These are phyloP conservation scores for Pluvianellus socialis DNA, from an alignment of 2,113 vertebrate genomes.

Conservation along the genomic window DNA sequence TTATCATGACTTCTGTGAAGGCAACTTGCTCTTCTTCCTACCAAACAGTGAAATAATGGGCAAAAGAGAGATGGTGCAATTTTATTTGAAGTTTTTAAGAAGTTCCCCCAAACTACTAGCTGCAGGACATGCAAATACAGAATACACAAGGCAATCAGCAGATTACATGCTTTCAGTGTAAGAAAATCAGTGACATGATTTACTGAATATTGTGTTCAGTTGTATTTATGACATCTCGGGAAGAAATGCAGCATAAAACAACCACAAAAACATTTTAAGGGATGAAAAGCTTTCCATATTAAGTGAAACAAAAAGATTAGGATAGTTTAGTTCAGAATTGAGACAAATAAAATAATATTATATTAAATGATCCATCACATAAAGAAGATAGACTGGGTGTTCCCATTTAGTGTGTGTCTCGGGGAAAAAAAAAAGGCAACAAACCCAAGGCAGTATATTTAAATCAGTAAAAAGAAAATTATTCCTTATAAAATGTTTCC, in stretches of 20 bases:
- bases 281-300: constrained; percentile 5
- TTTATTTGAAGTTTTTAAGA: neutral
- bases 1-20: neutral
- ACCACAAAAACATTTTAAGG: neutral
- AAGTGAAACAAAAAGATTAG: constrained; percentile 45
- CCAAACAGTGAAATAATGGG: neutral
- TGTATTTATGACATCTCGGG: constrained; percentile 8
- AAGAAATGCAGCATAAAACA: constrained; percentile 27
- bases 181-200: constrained; percentile 7
- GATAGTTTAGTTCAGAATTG: neutral
- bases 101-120: neutral
- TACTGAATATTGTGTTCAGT: neutral
- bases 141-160: neutral
- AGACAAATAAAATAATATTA: constrained; percentile 24
- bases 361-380: constrained; percentile 7
- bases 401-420: neutral
- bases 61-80: neutral
- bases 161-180: neutral
- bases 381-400: neutral
- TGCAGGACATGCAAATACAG: neutral
- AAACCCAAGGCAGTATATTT: neutral
- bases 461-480: neutral
- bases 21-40: neutral
- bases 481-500: neutral
- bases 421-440: neutral